A percentile compares a stretch with the other conserved stretches of the same genome.
Evolutionary conservation across 1,140 invertebrate genomes (phyloP).

Genomic region (Plectrocnemia conspersa): DNA sequence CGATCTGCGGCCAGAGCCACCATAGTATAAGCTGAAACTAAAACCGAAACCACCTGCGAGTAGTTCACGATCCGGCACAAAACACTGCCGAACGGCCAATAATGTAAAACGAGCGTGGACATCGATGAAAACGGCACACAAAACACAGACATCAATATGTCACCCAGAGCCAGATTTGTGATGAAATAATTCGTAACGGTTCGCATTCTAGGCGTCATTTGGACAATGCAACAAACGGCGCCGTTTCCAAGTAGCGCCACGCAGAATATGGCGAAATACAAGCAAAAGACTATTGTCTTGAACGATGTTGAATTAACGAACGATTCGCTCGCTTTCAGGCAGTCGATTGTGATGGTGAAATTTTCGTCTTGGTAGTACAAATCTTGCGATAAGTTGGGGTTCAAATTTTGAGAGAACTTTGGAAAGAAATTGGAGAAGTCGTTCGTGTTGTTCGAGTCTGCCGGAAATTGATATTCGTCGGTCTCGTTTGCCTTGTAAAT

Average conservation of each 20-base stretch:
- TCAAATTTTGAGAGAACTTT: too few species aligned
- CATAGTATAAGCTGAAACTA: slow-evolving; percentile 72
- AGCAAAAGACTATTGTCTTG: slow-evolving; percentile 51
- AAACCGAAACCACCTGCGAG: slow-evolving; percentile 65
- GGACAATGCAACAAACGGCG: slow-evolving; percentile 70
- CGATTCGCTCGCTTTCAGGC: too few species aligned
- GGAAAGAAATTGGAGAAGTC: too few species aligned
- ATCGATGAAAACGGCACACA: slow-evolving; percentile 78
- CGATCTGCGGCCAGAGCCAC: slow-evolving; percentile 75
- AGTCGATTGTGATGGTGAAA: too few species aligned
- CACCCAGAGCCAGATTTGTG: slow-evolving; percentile 69
- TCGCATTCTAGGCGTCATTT: slow-evolving; percentile 64
- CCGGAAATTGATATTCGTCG: too few species aligned
- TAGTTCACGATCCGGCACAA: slow-evolving; percentile 70
- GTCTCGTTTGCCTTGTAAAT: too few species aligned
- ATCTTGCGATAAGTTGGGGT: too few species aligned
- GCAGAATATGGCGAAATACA: slow-evolving; percentile 65
- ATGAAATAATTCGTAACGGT: slow-evolving; percentile 79
- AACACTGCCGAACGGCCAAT: slow-evolving; percentile 71
- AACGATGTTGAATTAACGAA: too few species aligned
- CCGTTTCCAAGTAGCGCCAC: slow-evolving; percentile 67
- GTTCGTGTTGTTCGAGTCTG: too few species aligned
- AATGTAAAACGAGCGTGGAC: slow-evolving; percentile 57
- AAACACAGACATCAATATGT: slow-evolving; percentile 70
- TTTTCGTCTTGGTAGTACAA: too few species aligned